Conservation (phyloP, 2,797 vertebrate species). For the Clamator glandarius region DNA sequence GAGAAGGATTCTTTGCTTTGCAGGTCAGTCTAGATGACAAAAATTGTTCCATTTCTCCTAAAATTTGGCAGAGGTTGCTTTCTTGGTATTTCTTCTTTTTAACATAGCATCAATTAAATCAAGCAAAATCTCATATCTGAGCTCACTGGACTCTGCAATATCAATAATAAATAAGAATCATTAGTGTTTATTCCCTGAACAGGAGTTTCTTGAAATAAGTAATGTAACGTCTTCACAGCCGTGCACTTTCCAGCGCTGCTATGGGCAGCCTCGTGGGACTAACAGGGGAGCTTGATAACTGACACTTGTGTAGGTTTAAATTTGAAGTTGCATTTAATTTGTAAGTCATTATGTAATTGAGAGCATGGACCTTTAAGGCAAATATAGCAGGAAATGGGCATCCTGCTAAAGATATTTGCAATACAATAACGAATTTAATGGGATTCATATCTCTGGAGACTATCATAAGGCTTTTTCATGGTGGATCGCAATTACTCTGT, state of each 20-base stretch:
- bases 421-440: constrained; percentile 73
- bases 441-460: constrained; percentile 58
- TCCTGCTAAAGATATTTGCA: constrained; percentile 76
- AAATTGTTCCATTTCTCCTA: background rate
- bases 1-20: background rate
- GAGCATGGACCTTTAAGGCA: constrained; percentile 78
- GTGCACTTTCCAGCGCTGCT: constrained; percentile 65
- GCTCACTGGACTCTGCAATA: background rate
- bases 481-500: constrained; percentile 5
- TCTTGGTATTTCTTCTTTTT: background rate
- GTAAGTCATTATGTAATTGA: constrained; percentile 78
- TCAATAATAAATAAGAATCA: constrained; percentile 39
- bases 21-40: background rate
- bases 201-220: constrained; percentile 65
- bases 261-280: constrained; percentile 75
- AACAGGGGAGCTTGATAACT: constrained; percentile 62
- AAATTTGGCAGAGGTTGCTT: background rate
- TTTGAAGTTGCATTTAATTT: constrained; percentile 82
- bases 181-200: constrained; percentile 69
- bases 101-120: background rate
- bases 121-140: background rate
- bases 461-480: constrained; percentile 48
- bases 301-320: constrained; percentile 75
- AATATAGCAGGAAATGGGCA: constrained; percentile 70
- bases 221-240: constrained; percentile 53